Conservation (phyloP, 1,140 invertebrate species). For the Drosophila rufa region DNA sequence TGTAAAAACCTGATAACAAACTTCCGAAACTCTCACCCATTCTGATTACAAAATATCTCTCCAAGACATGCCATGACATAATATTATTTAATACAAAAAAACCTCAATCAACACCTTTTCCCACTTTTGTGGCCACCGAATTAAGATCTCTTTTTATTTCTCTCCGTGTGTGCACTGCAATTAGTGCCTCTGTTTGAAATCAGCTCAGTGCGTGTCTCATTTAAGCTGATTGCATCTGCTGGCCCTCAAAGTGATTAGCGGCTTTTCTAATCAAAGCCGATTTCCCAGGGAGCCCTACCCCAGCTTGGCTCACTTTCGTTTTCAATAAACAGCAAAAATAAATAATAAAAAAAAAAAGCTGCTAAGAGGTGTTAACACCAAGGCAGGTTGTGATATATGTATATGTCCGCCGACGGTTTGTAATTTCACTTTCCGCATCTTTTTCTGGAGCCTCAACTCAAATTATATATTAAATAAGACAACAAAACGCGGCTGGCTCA, state of each 20-base stretch:
- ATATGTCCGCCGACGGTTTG: conserved; percentile 26
- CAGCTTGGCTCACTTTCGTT: conserved; percentile 70
- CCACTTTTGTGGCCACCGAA: not conserved
- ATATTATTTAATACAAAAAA: conserved; percentile 10
- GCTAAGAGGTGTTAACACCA: conserved; percentile 67
- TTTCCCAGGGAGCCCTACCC: conserved; percentile 35
- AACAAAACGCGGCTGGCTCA: conserved; percentile 47
- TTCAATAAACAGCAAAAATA: conserved; percentile 50
- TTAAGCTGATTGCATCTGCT: conserved; percentile 49
- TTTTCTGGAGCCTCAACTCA: conserved; percentile 63
- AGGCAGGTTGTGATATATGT: no score
- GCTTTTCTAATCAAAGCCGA: conserved; percentile 53
- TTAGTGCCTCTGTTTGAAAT: conserved; percentile 48
- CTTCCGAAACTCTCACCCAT: no score
- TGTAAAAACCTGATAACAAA: not conserved
- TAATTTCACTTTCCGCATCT: conserved; percentile 81
- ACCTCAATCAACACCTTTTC: not conserved
- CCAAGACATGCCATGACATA: conserved; percentile 10
- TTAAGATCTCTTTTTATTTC: conserved; percentile 2
- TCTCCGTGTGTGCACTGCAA: conserved; percentile 27
- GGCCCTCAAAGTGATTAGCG: conserved; percentile 59
- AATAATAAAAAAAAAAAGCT: conserved; percentile 13
- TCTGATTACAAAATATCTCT: not conserved
- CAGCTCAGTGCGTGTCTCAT: conserved; percentile 32
- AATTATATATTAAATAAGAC: conserved; percentile 63